Percentiles rank a stretch among this genome's conserved stretches.
Evolutionary conservation across 2,113 vertebrate species (phyloP).

Genomic region (Chionodraco myersi): DNA sequence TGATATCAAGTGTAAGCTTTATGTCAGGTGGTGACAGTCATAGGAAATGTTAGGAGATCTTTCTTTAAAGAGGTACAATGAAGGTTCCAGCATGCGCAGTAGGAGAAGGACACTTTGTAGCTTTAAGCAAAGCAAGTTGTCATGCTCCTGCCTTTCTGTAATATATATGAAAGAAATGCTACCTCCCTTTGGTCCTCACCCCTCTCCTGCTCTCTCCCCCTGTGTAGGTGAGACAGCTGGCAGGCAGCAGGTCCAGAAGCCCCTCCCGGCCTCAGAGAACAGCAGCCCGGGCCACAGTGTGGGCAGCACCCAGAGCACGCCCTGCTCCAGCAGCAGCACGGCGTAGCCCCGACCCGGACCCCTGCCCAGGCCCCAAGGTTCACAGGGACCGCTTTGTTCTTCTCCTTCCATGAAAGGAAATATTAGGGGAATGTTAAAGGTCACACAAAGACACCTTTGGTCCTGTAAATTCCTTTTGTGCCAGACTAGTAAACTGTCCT

Average conservation of each 20-base stretch:
- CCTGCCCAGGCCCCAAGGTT: conserved; percentile 43
- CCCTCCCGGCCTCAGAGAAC: conserved; percentile 90
- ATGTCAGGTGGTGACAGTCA: conserved; percentile 15
- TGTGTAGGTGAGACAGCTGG: conserved; percentile 85
- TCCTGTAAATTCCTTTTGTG: conserved; percentile 22
- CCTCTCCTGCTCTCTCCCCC: conserved; percentile 3
- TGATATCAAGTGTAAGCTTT: neutral
- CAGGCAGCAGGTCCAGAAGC: conserved; percentile 87
- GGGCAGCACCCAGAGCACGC: conserved; percentile 96
- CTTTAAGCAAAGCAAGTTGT: conserved; percentile 9
- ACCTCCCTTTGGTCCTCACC: conserved; percentile 11
- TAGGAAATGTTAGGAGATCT: conserved; percentile 21
- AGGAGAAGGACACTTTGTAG: conserved; percentile 12
- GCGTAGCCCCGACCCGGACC: conserved; percentile 80
- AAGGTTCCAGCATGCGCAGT: neutral
- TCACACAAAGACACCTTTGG: conserved; percentile 3
- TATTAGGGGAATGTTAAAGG: conserved; percentile 29
- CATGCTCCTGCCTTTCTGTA: conserved; percentile 19
- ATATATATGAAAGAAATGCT: neutral
- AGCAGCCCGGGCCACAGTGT: conserved; percentile 96
- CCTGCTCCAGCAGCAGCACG: conserved; percentile 95
- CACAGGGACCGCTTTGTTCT: conserved; percentile 50
- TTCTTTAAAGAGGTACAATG: conserved; percentile 15
- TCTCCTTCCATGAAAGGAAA: conserved; percentile 62
- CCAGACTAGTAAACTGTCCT: conserved; percentile 16